Evolutionary conservation across 2,888 invertebrate genomes (phyloP).

Genomic region (Drosophila paranaensis): DNA sequence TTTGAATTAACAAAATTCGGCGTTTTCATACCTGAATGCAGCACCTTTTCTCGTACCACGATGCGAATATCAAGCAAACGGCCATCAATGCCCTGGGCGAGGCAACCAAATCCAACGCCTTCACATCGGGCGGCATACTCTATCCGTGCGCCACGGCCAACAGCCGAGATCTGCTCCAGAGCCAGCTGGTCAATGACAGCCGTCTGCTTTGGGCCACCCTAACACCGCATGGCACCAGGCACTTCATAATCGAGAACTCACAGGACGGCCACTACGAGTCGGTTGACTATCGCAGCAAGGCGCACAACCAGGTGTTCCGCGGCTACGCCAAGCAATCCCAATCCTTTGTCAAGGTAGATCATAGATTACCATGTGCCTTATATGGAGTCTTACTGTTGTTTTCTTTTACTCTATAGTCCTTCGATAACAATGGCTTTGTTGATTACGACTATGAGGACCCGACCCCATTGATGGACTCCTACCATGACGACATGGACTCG

Average conservation of each 20-base stretch:
- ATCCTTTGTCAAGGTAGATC: constrained; percentile 80
- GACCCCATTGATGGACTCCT: constrained; percentile 90
- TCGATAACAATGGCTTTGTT: constrained; percentile 91
- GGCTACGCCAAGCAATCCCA: constrained; percentile 82
- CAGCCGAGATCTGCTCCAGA: constrained; percentile 85
- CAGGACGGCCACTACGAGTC: constrained; percentile 90
- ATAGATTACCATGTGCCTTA: too few relatives aligned
- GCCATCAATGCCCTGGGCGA: constrained; percentile 87
- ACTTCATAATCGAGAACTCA: constrained; percentile 86
- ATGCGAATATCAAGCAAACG: constrained; percentile 85
- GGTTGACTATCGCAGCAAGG: constrained; percentile 86
- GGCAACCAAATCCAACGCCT: constrained; percentile 85
- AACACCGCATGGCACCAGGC: constrained; percentile 92
- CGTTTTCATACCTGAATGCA: constrained; percentile 24
- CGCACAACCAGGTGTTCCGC: constrained; percentile 75
- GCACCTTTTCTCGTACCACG: constrained; percentile 84
- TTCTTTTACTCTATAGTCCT: constrained; percentile 82
- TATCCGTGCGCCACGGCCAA: constrained; percentile 86
- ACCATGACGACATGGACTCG: constrained; percentile 87
- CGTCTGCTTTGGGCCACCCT: constrained; percentile 93
- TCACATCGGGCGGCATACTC: constrained; percentile 86
- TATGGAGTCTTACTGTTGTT: too few relatives aligned
- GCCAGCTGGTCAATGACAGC: constrained; percentile 87
- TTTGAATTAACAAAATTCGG: not conserved
- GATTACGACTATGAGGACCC: constrained; percentile 93